phyloP scores from a whole-genome alignment of 2,888 invertebrate species.

The Orthonevra nobilis region DNA sequence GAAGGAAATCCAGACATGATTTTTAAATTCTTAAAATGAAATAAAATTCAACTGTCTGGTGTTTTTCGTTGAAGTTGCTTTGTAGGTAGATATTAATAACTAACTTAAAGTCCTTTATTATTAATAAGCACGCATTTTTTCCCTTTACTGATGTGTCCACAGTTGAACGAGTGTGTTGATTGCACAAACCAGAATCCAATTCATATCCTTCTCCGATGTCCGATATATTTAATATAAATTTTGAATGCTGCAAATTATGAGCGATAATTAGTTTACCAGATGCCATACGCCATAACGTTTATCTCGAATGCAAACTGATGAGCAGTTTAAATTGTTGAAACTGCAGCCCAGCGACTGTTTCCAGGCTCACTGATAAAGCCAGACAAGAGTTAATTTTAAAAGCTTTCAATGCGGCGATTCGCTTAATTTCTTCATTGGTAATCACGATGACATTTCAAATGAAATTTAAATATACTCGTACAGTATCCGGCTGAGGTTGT shows the following conservation, averaged over 20 bases:
- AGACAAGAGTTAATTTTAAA: constrained; percentile 44
- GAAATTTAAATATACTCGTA: constrained; percentile 49
- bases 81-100: too few relatives aligned
- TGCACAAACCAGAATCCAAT: background rate
- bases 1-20: too few relatives aligned
- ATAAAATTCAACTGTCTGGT: too few relatives aligned
- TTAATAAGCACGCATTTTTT: too few relatives aligned
- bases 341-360: too few relatives aligned
- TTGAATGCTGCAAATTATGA: too few relatives aligned
- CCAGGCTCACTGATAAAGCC: constrained; percentile 10
- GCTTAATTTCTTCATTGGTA: constrained; percentile 61
- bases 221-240: background rate
- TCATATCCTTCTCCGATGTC: background rate
- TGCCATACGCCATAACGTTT: background rate
- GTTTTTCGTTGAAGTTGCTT: too few relatives aligned
- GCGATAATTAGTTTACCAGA: background rate
- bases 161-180: background rate
- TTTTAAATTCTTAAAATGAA: too few relatives aligned
- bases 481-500: background rate
- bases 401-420: constrained; percentile 22
- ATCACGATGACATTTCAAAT: constrained; percentile 64
- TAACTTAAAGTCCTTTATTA: too few relatives aligned
- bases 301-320: constrained; percentile 1
- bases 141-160: too few relatives aligned
- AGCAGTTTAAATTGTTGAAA: constrained; percentile 5